Base-by-base conservation (phyloP, 2,113 vertebrate species). In the Melanocharis versteri region DNA sequence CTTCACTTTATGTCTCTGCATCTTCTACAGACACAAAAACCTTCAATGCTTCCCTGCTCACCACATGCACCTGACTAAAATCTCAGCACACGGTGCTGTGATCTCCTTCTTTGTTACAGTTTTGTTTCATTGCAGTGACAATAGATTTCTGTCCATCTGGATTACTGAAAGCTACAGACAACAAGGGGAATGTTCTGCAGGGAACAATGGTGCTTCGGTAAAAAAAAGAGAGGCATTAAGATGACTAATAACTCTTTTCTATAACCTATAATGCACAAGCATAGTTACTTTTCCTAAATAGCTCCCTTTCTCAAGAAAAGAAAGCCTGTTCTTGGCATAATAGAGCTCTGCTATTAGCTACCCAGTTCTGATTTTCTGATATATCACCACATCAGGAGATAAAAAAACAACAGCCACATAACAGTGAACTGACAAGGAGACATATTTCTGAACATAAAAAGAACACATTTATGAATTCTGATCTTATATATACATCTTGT, bases 181-280 rank as follows among this genome's bases (percentile, higher is more conserved):
- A 92, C 65, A 95, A 91, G 75, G 14, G 27, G 24, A 76, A 91
- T 54, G 47, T 76, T 94, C 91, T 85, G 53, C 65, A 79, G 62
- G 42, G 69, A 95, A 87, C 68, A 89, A 51, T 15, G 3, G 47
- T 35, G 37, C 39, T 78, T 61, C 44, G 21, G 51, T 62, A 4
- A 62, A 90, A 86, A 87, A 68, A 58, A 72, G 16, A 70, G 26
- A 87, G 47, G 51, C 47, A 82, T 85, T 70, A 76, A 39, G 56
- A 87, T 83, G 56, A 93, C 53, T 88, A 93, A 78, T 89, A 93
- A 58, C 17, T 90, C 83, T 93, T 87, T 85, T 89, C 65, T 83
- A 26, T 53, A 75, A 3, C 11, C 37, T 51, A 17, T 64, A 80
- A 90, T 42, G 65, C 86, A 75, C 44, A 71, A 87, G 42, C 1